phyloP scores from a whole-genome alignment of 2,797 vertebrate species.

The Sebastes trivittatus region DNA sequence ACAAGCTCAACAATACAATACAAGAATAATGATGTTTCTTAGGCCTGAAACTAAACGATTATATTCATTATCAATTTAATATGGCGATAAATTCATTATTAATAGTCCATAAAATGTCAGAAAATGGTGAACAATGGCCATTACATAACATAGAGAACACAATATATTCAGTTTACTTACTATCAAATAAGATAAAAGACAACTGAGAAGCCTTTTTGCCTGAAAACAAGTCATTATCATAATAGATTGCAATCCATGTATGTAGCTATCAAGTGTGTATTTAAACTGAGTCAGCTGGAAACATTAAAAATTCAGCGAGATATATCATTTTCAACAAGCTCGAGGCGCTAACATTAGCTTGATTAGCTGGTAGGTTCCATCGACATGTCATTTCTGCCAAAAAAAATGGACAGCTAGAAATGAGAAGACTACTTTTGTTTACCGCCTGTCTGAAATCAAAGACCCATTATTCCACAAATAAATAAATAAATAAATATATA shows the following conservation, averaged over 20 bases:
- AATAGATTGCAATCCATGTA: background rate
- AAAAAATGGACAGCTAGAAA: background rate
- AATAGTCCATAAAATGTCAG: too few species aligned
- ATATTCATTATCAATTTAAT: too few species aligned
- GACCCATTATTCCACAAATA: background rate
- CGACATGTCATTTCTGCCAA: background rate
- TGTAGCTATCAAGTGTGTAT: background rate
- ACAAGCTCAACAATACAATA: too few species aligned
- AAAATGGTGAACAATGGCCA: too few species aligned
- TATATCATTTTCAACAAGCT: too few species aligned
- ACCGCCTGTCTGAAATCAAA: background rate
- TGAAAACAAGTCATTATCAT: background rate
- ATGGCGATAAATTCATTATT: too few species aligned
- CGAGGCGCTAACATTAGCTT: too few species aligned
- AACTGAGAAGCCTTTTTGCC: background rate
- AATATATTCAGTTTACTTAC: too few species aligned
- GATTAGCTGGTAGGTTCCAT: background rate
- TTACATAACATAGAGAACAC: too few species aligned
- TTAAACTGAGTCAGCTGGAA: background rate
- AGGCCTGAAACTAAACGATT: too few species aligned
- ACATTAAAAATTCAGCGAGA: background rate
- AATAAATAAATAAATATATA: background rate
- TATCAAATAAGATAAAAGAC: too few species aligned
- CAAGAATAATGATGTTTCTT: too few species aligned
- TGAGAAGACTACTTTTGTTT: background rate